These are phyloP conservation scores for Aquatica leii DNA, from an alignment of 2,888 invertebrate genomes.

Conservation along the genomic window DNA sequence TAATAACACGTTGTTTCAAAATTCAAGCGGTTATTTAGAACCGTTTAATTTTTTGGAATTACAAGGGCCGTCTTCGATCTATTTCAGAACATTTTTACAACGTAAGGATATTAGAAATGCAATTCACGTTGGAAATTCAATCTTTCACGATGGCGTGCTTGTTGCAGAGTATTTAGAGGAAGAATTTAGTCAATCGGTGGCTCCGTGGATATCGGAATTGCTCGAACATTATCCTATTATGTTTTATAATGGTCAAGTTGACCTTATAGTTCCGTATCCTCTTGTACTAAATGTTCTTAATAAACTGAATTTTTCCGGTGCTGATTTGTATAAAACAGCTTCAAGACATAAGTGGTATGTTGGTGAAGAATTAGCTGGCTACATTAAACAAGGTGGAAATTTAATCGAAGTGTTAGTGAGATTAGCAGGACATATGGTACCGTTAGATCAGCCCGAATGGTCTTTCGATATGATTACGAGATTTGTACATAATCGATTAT, in stretches of 20 bases:
- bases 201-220: constrained; percentile 63
- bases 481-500: constrained; percentile 55
- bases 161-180: constrained; percentile 64
- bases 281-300: constrained; percentile 69
- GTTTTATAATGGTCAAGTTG: constrained; percentile 89
- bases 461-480: constrained; percentile 75
- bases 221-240: constrained; percentile 74
- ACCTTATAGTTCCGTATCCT: constrained; percentile 90
- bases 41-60: constrained; percentile 74
- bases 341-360: constrained; percentile 75
- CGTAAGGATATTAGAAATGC: constrained; percentile 61
- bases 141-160: constrained; percentile 62
- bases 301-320: constrained; percentile 73
- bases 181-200: constrained; percentile 69
- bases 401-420: constrained; percentile 77
- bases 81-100: constrained; percentile 44
- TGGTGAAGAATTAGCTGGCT: constrained; percentile 75
- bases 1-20: constrained; percentile 61
- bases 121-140: constrained; percentile 70
- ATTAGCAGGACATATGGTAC: constrained; percentile 85
- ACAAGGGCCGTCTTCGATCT: constrained; percentile 61
- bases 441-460: constrained; percentile 80
- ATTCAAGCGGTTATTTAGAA: constrained; percentile 74
- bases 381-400: constrained; percentile 75
- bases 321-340: constrained; percentile 72